Evolutionary conservation across 2,797 vertebrate species (phyloP), one percentile per base, ranked within the genome.

Genomic region (Mormyrus proboscirostris): DNA sequence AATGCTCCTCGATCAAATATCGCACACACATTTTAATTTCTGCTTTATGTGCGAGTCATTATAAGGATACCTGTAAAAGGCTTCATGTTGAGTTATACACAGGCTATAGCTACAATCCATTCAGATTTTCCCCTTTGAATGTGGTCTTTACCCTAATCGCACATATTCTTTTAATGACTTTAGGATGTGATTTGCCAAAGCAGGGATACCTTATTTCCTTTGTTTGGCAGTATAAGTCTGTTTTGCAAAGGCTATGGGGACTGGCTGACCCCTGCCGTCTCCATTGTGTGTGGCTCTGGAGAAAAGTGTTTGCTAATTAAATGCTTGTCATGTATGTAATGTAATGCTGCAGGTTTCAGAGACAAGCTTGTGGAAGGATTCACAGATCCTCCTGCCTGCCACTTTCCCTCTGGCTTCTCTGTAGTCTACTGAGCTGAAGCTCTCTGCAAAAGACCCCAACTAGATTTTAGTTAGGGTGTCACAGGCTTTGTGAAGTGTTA

Each of bases 401-500:
- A 47, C 22, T 22, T 82, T 2, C 9, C 76, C 76, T 22, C 76
- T 82, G 38, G 76, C 76, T 82, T 47, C 76, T 8, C 76, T 22
- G 76, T 44, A 47, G 76, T 82, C 41, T 82, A n/a, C 76, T 82
- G 41, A 16, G 38, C 33, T 0, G 16, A 79, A 79, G 69, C 14
- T 76, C 38, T 16, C 4, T 0, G 69, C 38, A n/a, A 79, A 38
- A 19, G 6, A 79, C 19, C 83, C 59, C 7, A 16, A 86, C 50
- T 89, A 86, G 89, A 86, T 86, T 53, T 38, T 29, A 19, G 41
- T 44, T 19, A 38, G 47, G 65, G 59, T 47, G 25, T 89, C 79
- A 86, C 29, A 86, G 59, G 22, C 65, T 38, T 86, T 22, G 83
- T 49, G 62, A 69, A 51, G 83, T 47, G 33, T 65, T n/a, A 83